Base-by-base conservation (phyloP, 1,140 invertebrate genomes). In the Pseudomyrmex sp. region DNA sequence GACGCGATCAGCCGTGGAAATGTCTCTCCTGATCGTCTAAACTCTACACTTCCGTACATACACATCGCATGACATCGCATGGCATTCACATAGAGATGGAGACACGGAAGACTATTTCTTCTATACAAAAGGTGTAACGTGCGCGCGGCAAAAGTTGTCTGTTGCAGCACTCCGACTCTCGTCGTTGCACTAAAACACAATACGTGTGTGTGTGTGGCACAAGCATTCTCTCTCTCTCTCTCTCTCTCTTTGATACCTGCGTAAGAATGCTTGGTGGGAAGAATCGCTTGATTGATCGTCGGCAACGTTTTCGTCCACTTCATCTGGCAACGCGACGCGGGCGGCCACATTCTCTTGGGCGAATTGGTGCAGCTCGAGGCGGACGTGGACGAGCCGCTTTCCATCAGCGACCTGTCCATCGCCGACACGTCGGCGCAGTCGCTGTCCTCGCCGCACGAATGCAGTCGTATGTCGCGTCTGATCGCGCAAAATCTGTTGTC, bases 331-430 rank as follows among this genome's bases (percentile, higher is more conserved):
- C 92, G 90, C n/a, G 93, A 94, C 1, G 93, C 93, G 18, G 93
- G 93, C 46, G 95, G 95, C 91, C 95, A 96, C 86, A 96, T 93
- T 50, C 96, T 92, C 93, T 96, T 96, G 0, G 96, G 96, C 1
- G 96, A 96, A 87, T 96, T 96, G 0, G 96, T 95, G 61, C 95
- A 96, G 86, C 96, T 96, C 1, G 96, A 96, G 35, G 95, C 95
- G 0, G 96, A 96, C 2, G 96, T 96, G 0, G 96, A 96, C 0
- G 96, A 96, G 83, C 96, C 96, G 94, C 92, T 96, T 92, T 94
- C 96, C 94, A 92, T 94, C 91, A 92, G 93, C 91, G 91, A 96
- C 88, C 90, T 95, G 92, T 86, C 96, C 92, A 91, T 95, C 89
- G 52, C 65, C 0, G 91, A 92, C 2, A 91, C n/a, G 65, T 93